These are phyloP conservation scores for Dromius quadrimaculatus DNA, from an alignment of 2,888 invertebrate species.

Conservation along the genomic window DNA sequence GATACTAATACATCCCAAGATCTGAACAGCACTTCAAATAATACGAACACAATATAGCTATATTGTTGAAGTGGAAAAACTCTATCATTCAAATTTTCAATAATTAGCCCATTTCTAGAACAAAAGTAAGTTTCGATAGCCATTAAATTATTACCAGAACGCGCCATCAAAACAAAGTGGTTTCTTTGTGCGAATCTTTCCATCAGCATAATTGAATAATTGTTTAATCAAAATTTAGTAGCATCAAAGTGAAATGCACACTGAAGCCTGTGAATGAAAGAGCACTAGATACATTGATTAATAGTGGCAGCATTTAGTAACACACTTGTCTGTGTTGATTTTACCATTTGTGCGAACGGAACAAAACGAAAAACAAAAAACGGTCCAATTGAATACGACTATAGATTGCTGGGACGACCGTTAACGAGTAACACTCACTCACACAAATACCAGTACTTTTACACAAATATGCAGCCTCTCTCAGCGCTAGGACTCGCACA, in stretches of 20 bases:
- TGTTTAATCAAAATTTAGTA: slow-evolving; percentile 24
- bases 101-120: too few species aligned
- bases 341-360: slow-evolving; percentile 45
- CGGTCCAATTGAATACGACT: slow-evolving; percentile 47
- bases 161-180: too few species aligned
- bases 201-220: slow-evolving; percentile 30
- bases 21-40: too few species aligned
- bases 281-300: slow-evolving; percentile 38
- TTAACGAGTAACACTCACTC: slow-evolving; percentile 36
- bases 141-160: too few species aligned
- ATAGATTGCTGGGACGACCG: slow-evolving; percentile 43
- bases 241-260: slow-evolving; percentile 23
- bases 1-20: too few species aligned
- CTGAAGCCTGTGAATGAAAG: slow-evolving; percentile 23
- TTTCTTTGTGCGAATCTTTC: neutral
- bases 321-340: slow-evolving; percentile 45
- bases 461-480: slow-evolving; percentile 27
- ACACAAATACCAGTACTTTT: slow-evolving; percentile 12
- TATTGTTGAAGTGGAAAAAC: too few species aligned
- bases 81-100: too few species aligned
- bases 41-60: too few species aligned
- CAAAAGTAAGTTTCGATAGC: too few species aligned
- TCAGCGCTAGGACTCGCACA: slow-evolving; percentile 40
- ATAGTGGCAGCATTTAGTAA: slow-evolving; percentile 45
- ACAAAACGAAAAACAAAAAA: slow-evolving; percentile 40